Evolutionary conservation across 2,113 vertebrate genomes (phyloP).

Genomic region (Piaya cayana): DNA sequence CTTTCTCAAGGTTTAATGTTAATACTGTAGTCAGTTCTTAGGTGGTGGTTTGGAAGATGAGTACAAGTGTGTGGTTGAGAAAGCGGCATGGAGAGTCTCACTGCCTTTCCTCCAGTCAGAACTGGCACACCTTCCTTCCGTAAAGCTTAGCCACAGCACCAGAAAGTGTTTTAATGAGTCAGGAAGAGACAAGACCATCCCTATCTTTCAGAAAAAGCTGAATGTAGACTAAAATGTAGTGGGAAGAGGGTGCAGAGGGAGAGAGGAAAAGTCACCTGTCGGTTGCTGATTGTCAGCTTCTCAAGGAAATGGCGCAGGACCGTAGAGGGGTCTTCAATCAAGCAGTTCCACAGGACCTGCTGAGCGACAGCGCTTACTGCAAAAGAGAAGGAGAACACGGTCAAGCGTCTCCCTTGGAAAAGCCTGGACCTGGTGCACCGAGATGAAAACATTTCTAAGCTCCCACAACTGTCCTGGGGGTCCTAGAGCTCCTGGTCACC

Average conservation of each 20-base stretch:
- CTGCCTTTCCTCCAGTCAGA: background rate
- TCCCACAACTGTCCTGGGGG: background rate
- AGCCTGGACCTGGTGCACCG: background rate
- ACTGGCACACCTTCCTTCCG: background rate
- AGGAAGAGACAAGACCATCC: background rate
- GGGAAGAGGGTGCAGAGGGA: too few relatives aligned
- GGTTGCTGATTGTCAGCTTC: constrained; percentile 96
- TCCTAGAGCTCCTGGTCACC: too few relatives aligned
- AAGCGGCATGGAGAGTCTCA: background rate
- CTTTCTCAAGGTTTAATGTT: background rate
- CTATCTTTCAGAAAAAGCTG: background rate
- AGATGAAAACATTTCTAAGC: background rate
- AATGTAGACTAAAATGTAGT: background rate
- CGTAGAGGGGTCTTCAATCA: constrained; percentile 97
- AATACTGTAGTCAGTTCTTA: background rate
- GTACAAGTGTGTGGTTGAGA: background rate
- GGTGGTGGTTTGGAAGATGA: background rate
- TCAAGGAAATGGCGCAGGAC: constrained; percentile 97
- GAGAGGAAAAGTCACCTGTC: constrained; percentile 81
- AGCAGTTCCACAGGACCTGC: constrained; percentile 97
- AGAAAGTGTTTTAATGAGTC: background rate
- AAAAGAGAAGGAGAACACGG: constrained; percentile 14
- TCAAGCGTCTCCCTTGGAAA: background rate
- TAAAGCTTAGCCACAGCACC: background rate
- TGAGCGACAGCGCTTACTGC: constrained; percentile 96